Conservation (phyloP, 2,888 invertebrate species). For the Nebria salina region DNA sequence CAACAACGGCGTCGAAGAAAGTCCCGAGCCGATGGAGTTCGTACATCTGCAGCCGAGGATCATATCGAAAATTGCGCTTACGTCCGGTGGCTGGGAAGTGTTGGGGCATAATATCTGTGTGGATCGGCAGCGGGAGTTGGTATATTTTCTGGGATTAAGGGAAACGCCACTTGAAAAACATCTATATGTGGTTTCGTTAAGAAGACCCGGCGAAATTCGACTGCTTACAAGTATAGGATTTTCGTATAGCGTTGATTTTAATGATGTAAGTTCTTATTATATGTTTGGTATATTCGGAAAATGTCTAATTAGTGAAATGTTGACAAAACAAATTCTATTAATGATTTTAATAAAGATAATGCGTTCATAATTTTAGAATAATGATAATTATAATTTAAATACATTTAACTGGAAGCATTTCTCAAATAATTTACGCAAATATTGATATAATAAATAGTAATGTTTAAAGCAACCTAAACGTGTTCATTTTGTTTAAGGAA, state of each 20-base stretch:
- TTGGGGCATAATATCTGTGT: slow-evolving; percentile 88
- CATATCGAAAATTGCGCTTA: slow-evolving; percentile 78
- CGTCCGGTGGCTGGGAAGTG: slow-evolving; percentile 94
- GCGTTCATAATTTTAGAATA: no score
- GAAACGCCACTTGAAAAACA: slow-evolving; percentile 94
- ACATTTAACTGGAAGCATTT: no score
- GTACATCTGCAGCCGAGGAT: slow-evolving; percentile 70
- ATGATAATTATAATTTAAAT: no score
- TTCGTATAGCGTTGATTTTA: slow-evolving; percentile 85
- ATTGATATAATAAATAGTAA: no score
- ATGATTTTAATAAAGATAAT: no score
- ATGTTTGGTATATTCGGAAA: not conserved
- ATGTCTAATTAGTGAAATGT: no score
- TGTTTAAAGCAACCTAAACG: not conserved
- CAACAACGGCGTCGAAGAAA: slow-evolving; percentile 67
- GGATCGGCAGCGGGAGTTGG: slow-evolving; percentile 78
- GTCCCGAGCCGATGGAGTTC: slow-evolving; percentile 65
- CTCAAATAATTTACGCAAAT: no score
- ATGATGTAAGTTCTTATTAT: slow-evolving; percentile 67
- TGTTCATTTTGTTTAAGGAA: slow-evolving; percentile 65
- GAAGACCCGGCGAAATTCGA: slow-evolving; percentile 75
- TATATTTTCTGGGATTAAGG: slow-evolving; percentile 90
- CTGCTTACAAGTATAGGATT: slow-evolving; percentile 84
- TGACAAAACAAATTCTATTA: no score
- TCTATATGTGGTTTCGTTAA: slow-evolving; percentile 83